Evolutionary conservation across 2,888 invertebrate genomes (phyloP), one percentile per base, ranked within the genome.

Genomic region (Ornithoptera priamus): DNA sequence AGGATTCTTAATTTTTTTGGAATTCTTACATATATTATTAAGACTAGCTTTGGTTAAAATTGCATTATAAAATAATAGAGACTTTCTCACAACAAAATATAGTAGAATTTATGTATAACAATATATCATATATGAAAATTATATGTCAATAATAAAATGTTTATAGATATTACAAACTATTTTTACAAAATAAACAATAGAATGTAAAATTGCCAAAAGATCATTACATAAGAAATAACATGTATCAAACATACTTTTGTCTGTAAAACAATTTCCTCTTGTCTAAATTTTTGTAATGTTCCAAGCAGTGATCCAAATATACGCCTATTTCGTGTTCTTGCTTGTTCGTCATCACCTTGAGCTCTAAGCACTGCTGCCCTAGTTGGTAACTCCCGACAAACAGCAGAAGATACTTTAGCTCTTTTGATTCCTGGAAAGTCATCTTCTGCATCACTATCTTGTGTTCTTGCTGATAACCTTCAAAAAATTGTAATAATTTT

Each of bases 281-380:
- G 97, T 80, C 98, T 96, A 85, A 99, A 99, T 86, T 97, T 97
- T 83, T 98, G 97, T 76, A 99, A 88, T 18, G 99, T 99, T 6
- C 99, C 99, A 67, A 99, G 89, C 60, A 99, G 92, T 24, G 98
- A 96, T 12, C 99, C 99, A 92, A 99, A 99, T 96, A 99, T 99
- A 70, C 99, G 94, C 73, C 97, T 94, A 88, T 99, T 99, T 75
- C 99, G 93, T 36, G 94, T 96, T 72, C 95, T 93, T 22, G 96
- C 97, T 80, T 96, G 95, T 75, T 96, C 96, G 85, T 98, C 98
- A 12, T 94, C 94, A 63, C 95, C 96, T 86, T 97, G 98, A 62
- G 96, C 97, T 72, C 96, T 80, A n/a, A 92, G 78, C 50, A 90
- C 90, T 0, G 89, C 89, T 1, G 91, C 91, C 56, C 92, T 78